Percentiles rank a stretch among this genome's conserved stretches.
These are phyloP conservation scores for Hedychridium roseum DNA, from an alignment of 2,888 invertebrate genomes.

Conservation along the genomic window DNA sequence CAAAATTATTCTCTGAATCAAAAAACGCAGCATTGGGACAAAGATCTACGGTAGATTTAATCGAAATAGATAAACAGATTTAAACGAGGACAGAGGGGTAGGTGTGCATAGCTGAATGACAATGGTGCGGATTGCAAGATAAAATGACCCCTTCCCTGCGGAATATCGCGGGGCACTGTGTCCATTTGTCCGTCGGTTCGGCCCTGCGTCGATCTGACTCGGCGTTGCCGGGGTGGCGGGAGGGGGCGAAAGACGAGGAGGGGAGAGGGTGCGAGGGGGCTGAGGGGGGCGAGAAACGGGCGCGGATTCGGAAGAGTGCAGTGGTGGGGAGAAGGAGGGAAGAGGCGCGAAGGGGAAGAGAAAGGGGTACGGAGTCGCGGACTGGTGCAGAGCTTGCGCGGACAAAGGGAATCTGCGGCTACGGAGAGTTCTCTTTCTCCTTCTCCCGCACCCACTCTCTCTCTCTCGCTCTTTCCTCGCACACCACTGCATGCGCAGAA, in stretches of 20 bases:
- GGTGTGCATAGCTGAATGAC: neutral
- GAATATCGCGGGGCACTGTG: slow-evolving; percentile 18
- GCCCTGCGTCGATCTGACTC: slow-evolving; percentile 24
- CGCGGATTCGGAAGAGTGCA: slow-evolving; percentile 15
- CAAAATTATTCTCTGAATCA: too few relatives aligned
- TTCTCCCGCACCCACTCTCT: slow-evolving; percentile 24
- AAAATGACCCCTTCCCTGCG: slow-evolving; percentile 24
- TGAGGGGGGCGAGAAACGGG: slow-evolving; percentile 17
- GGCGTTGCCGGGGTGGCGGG: slow-evolving; percentile 8
- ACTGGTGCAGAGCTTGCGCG: slow-evolving; percentile 57
- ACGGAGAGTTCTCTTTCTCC: slow-evolving; percentile 37
- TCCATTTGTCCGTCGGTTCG: slow-evolving; percentile 22
- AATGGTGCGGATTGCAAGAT: slow-evolving; percentile 12
- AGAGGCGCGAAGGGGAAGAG: slow-evolving; percentile 5
- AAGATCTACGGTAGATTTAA: too few relatives aligned
- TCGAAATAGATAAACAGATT: neutral
- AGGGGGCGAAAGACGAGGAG: slow-evolving; percentile 13
- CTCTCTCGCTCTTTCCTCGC: slow-evolving; percentile 34
- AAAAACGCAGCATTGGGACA: too few relatives aligned
- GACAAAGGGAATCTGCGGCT: slow-evolving; percentile 63
- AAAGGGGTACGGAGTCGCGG: slow-evolving; percentile 34
- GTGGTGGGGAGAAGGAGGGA: slow-evolving; percentile 10
- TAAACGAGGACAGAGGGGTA: too few relatives aligned
- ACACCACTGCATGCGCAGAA: slow-evolving; percentile 38
- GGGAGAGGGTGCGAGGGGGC: slow-evolving; percentile 20